These are phyloP conservation scores for Seriola aureovittata DNA, from an alignment of 2,113 vertebrate species.

Conservation along the genomic window DNA sequence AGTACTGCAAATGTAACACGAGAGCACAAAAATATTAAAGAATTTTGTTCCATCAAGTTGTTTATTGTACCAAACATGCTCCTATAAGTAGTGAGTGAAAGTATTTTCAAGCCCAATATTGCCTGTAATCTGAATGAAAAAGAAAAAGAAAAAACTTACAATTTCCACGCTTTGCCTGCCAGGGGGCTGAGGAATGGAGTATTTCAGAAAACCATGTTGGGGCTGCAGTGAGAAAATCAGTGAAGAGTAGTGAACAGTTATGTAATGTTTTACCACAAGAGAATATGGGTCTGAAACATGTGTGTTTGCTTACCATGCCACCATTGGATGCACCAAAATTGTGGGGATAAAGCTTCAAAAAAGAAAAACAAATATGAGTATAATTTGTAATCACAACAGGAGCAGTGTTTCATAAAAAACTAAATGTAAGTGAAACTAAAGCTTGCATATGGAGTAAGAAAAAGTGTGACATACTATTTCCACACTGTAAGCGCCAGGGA, in stretches of 20 bases:
- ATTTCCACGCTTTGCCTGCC: constrained; percentile 85
- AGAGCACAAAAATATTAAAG: constrained; percentile 10
- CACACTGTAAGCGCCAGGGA: constrained; percentile 79
- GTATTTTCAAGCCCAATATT: background rate
- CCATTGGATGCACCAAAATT: constrained; percentile 65
- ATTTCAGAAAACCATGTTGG: constrained; percentile 80
- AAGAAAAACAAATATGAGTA: background rate
- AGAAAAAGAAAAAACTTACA: constrained; percentile 65
- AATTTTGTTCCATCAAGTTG: background rate
- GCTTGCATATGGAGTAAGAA: background rate
- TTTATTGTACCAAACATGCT: background rate
- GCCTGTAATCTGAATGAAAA: background rate
- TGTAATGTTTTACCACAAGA: background rate
- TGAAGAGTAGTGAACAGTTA: background rate
- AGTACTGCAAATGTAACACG: constrained; percentile 75
- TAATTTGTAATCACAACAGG: background rate
- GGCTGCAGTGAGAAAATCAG: constrained; percentile 49
- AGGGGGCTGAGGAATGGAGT: constrained; percentile 83
- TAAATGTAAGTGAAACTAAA: background rate
- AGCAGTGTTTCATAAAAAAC: background rate
- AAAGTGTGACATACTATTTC: constrained; percentile 76
- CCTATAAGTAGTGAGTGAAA: background rate
- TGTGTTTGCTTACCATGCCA: constrained; percentile 56
- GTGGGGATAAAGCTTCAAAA: constrained; percentile 75
- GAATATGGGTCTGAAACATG: background rate